A percentile compares a stretch with the other conserved stretches of the same genome.
Evolutionary conservation across 2,113 vertebrate species (phyloP).

Genomic region (Semicossyphus pulcher): DNA sequence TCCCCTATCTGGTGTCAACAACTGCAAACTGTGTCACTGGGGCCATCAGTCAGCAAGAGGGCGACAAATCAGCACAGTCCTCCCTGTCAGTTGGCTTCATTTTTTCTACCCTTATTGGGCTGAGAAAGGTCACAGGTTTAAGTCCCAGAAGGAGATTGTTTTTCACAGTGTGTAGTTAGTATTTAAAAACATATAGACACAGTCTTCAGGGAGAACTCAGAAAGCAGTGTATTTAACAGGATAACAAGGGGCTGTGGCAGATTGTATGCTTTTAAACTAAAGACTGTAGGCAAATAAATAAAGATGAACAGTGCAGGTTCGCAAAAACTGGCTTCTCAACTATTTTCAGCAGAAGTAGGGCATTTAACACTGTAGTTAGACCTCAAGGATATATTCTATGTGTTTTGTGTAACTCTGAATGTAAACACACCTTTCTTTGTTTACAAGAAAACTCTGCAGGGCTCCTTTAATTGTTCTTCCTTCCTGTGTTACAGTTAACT

Average conservation of each 20-base stretch:
- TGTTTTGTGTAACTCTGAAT: background rate
- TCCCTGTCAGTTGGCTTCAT: slow-evolving; percentile 29
- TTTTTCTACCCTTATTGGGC: slow-evolving; percentile 46
- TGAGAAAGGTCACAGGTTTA: slow-evolving; percentile 42
- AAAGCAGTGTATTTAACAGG: slow-evolving; percentile 14
- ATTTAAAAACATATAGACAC: background rate
- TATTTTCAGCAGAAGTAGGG: background rate
- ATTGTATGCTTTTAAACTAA: slow-evolving; percentile 7
- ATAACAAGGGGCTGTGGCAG: background rate
- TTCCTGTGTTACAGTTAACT: background rate
- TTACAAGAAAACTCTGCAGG: background rate
- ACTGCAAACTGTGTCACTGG: slow-evolving; percentile 52
- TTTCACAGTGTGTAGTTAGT: slow-evolving; percentile 21
- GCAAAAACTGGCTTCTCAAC: background rate
- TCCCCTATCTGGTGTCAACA: slow-evolving; percentile 65
- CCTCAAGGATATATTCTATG: background rate
- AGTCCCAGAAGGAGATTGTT: slow-evolving; percentile 28
- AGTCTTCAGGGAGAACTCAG: slow-evolving; percentile 8
- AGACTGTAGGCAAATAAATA: background rate
- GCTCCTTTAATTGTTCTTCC: background rate
- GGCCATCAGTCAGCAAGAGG: slow-evolving; percentile 44
- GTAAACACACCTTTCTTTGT: background rate
- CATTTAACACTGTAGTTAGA: background rate
- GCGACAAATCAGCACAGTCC: slow-evolving; percentile 48
- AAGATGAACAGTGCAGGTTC: background rate